Base-by-base conservation (phyloP, 2,113 vertebrate genomes). In the Mormyrus iriodes region DNA sequence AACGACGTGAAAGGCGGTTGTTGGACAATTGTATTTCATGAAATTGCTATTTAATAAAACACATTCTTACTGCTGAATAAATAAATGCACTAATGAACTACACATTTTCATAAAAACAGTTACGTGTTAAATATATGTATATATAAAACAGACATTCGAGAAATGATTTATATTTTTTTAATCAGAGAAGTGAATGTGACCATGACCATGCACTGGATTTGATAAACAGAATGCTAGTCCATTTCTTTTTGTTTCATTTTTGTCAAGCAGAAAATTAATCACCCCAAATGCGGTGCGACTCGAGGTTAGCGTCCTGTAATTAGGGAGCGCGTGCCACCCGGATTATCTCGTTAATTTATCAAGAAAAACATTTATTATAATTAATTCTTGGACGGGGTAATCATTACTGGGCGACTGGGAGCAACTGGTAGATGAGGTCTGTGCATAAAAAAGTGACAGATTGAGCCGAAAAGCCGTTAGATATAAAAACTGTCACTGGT, bases 341-440 rank as follows among this genome's bases (percentile, higher is more conserved):
- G 96, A 98, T 98, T 97, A 97, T 95, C 96, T 97, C 95, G 94
- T 97, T 97, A 97, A 97, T 98, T 97, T 96, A 97, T 97, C 96
- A 97, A 96, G 96, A 97, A 97, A 96, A 96, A 96, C 95, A 97
- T 97, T 97, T 97, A 97, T 97, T 96, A 96, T 97, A 97, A 98
- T 98, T 97, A 97, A 97, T 96, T 97, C 93, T 96, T 92, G 95
- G 95, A 95, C 95, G 93, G 95, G 95, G 95, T 97, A 95, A 97
- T 98, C 96, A 97, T 97, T 97, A 97, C 97, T 94, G 97, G 97
- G 95, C 96, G 97, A 94, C 94, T 95, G 95, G 93, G 93, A 95
- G 95, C 96, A 96, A 97, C 97, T 97, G 96, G 95, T 97, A 95
- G 94, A 96, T 93, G 92, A 94, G 92, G 90, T 91, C 92, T 92